These are phyloP conservation scores for Entomyzon cyanotis DNA, from an alignment of 2,113 vertebrate genomes.

Conservation along the genomic window DNA sequence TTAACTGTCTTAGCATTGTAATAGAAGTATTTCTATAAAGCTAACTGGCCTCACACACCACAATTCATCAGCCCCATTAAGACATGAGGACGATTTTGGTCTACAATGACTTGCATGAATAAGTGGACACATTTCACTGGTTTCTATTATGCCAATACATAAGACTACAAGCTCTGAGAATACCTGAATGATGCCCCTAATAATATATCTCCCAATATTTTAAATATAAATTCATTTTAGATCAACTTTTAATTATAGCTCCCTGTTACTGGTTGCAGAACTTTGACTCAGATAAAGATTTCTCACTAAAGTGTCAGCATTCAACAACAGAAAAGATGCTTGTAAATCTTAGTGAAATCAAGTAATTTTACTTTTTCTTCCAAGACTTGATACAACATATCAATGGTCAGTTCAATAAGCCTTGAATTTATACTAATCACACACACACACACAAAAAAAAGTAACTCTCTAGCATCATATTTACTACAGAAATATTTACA, in stretches of 20 bases:
- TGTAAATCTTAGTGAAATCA: conserved; percentile 12
- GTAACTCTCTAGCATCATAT: background rate
- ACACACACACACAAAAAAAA: background rate
- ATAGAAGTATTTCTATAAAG: background rate
- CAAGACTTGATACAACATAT: conserved; percentile 12
- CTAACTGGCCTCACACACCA: background rate
- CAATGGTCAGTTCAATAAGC: background rate
- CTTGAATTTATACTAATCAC: background rate
- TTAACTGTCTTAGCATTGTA: background rate
- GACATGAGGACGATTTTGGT: background rate
- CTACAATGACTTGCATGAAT: background rate
- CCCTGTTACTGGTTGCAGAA: background rate
- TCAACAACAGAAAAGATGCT: conserved; percentile 17
- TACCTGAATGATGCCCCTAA: background rate
- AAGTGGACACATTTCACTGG: background rate
- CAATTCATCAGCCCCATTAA: background rate
- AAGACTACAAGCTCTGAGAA: conserved; percentile 3
- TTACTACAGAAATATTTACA: conserved; percentile 47
- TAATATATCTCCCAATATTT: background rate
- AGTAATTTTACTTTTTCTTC: conserved; percentile 41
- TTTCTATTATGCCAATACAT: background rate
- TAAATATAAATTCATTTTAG: background rate
- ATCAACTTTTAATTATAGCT: background rate
- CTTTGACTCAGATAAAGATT: background rate
- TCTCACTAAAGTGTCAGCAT: background rate